Evolutionary conservation across 2,797 vertebrate genomes (phyloP), one percentile per base, ranked within the genome.

Genomic region (Phyllotis vaccarum): DNA sequence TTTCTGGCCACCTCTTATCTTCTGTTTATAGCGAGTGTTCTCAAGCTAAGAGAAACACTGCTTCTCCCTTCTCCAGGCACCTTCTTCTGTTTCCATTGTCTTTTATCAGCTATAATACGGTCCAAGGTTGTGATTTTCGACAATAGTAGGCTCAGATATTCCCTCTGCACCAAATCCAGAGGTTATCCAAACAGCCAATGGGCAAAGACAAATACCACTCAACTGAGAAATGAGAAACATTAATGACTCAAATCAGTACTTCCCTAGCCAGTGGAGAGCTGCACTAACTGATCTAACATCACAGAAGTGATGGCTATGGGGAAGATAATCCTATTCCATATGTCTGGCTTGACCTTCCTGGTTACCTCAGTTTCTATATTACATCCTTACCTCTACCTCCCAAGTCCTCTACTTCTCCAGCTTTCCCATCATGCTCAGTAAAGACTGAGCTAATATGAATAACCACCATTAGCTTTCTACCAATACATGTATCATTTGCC

Each of bases 1-100:
- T 93, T 97, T 96, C 97, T 96, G 97, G 87, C 72, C 79, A 91
- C 74, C 22, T 60, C 92, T 96, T 97, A 97, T 96, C 96, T 97
- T 90, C 49, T 75, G 2, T 19, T 52, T 54, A 56, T 91, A 79
- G 60, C 34, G 62, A 88, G 37, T 46, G 52, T 24, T 80, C 70
- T 89, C 90, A 75, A 81, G 60, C 91, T 91, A 74, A 74, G 34
- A 90, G 80, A 72, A 96, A 93, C 87, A 82, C 49, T 9, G 13
- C 66, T 58, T 62, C 60, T 93, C 58, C 72, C 91, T 85, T 88
- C 72, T 96, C 64, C 56, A 86, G 37, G 24, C 34, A 87, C 78
- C 87, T 85, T 72, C 66, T 95, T 60, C 72, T 68, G 37, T 85
- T 96, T 85, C 89, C 86, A 6, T 76, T 93, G 62, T 81, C 72